Evolutionary conservation across 64 coral and sea anemone species (phyloP).

Genomic region (Stichodactyla helianthus): DNA sequence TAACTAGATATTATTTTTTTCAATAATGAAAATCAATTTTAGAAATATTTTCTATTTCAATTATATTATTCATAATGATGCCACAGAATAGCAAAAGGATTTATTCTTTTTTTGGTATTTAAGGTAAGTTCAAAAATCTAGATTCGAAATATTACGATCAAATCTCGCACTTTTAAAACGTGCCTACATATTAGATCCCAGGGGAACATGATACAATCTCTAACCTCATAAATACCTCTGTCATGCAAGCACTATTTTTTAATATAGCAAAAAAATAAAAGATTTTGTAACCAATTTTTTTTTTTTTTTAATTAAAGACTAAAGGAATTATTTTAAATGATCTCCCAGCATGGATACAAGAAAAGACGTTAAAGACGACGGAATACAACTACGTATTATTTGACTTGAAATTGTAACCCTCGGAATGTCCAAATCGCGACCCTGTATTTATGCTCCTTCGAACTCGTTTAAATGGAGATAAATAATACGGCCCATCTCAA

Average conservation of each 20-base stretch:
- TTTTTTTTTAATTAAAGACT: neutral
- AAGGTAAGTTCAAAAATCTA: neutral
- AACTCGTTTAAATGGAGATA: neutral
- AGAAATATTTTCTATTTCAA: neutral
- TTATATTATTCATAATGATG: neutral
- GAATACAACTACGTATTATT: neutral
- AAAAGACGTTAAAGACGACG: neutral
- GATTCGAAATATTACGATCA: neutral
- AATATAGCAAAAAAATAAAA: neutral
- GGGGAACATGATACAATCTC: constrained; percentile 8
- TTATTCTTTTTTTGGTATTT: neutral
- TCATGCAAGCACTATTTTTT: neutral
- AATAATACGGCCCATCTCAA: neutral
- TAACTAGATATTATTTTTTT: neutral
- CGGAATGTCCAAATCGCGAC: neutral
- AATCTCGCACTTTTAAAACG: neutral
- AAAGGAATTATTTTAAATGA: neutral
- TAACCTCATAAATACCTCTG: neutral
- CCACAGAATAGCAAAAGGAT: neutral
- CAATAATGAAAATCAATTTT: neutral
- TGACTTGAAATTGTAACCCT: constrained; percentile 1
- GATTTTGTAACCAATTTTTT: neutral
- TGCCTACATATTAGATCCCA: neutral
- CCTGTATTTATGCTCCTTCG: neutral
- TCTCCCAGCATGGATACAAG: neutral